These are phyloP conservation scores for Bombus impatiens DNA, from an alignment of 1,140 invertebrate species.

Conservation along the genomic window DNA sequence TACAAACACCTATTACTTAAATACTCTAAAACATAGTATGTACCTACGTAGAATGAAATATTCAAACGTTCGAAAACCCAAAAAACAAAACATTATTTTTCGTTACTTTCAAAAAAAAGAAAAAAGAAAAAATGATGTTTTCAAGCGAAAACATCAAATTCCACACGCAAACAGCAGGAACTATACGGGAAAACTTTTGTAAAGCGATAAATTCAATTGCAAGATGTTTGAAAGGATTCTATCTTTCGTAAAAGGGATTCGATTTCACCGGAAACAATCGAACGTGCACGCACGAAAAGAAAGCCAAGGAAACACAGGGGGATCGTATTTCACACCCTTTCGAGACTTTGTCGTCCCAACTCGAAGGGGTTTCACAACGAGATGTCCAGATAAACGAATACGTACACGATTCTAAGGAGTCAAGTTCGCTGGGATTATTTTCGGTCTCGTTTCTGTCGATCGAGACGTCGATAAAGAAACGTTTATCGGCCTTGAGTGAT, in stretches of 20 bases:
- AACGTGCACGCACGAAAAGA: background rate
- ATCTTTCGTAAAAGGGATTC: background rate
- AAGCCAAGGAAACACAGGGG: background rate
- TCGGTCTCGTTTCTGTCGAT: background rate
- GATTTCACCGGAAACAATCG: slow-evolving; percentile 1
- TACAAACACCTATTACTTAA: too few relatives aligned
- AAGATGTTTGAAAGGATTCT: background rate
- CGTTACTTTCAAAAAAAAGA: background rate
- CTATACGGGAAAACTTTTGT: background rate
- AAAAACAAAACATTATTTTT: background rate
- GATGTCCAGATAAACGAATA: slow-evolving; percentile 30
- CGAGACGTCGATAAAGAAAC: slow-evolving; percentile 33
- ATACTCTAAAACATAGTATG: too few relatives aligned
- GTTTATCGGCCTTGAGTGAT: slow-evolving; percentile 27
- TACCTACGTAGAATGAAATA: too few relatives aligned
- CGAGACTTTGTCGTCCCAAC: background rate
- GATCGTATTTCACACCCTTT: slow-evolving; percentile 16
- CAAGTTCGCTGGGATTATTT: slow-evolving; percentile 35
- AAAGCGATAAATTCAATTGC: background rate
- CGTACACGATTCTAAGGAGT: background rate
- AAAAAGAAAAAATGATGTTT: background rate
- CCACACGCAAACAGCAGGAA: background rate
- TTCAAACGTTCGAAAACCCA: too few relatives aligned
- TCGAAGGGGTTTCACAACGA: background rate
- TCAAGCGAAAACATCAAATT: background rate